Base-by-base conservation (phyloP, 2,113 vertebrate species). In the Eolophus roseicapilla region DNA sequence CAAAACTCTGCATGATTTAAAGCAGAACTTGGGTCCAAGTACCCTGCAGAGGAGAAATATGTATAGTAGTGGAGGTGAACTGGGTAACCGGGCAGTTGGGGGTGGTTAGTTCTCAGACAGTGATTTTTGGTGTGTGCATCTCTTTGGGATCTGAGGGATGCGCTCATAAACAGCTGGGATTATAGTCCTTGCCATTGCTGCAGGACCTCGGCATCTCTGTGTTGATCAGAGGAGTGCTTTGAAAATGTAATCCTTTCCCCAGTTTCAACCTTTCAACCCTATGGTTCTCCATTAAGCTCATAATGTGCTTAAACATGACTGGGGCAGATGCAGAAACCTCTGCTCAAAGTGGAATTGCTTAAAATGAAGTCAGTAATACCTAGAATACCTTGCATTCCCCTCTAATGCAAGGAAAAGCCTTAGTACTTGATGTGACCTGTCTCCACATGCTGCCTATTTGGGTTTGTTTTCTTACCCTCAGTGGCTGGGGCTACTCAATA, bases 331-430 rank as follows among this genome's bases (percentile, higher is more conserved):
- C 28, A 33, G 53, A 80, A 90, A 88, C 60, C 77, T 65, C 65
- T 82, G 75, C 57, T 94, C 37, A 6, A 46, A 70, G 85, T 46
- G 49, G 53, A 90, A 59, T 86, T 0, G 0, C 85, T 82, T 95
- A 80, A 86, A 84, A 78, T 78, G 50, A 92, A 91, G 90, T 92
- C 92, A 94, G 53, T 90, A 91, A 49, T 47, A 75, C 35, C n/a
- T 55, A 35, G 71, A 86, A 90, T 93, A 83, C 46, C 21, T 88
- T 63, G 20, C 68, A 70, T 96, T 96, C 90, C 68, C 90, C 47
- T 50, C 23, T 92, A 77, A 83, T 70, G 79, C 88, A 53, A 31
- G 71, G 43, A 70, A 90, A 96, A 93, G 33, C 79, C 39, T 11
- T 64, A 17, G 69, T 59, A 35, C 68, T 78, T 62, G 33, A 50